A percentile compares a stretch with the other conserved stretches of the same genome.
Conservation (phyloP, 1,140 invertebrate genomes). For the Papilio machaon region DNA sequence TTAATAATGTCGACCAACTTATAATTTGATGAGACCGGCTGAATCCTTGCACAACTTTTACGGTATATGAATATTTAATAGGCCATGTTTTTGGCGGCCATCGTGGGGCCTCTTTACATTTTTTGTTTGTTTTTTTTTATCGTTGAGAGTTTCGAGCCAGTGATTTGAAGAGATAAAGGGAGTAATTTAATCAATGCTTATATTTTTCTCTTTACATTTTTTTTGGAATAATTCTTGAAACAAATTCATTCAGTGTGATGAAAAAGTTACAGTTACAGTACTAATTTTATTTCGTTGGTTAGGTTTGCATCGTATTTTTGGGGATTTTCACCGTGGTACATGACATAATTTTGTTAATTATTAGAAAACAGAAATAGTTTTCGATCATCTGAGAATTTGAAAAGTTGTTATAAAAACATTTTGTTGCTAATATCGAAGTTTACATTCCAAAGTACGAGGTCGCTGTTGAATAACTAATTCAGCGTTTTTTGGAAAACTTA, state of each 20-base stretch:
- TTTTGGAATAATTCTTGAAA: constrained; percentile 38
- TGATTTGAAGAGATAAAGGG: constrained; percentile 68
- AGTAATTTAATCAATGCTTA: constrained; percentile 63
- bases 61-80: constrained; percentile 67
- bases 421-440: neutral
- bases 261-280: no score
- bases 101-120: constrained; percentile 54
- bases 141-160: constrained; percentile 52
- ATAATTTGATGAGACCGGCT: constrained; percentile 66
- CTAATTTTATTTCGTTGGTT: neutral
- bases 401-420: neutral
- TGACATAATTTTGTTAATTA: no score
- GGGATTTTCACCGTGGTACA: no score
- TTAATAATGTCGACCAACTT: constrained; percentile 59
- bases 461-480: neutral
- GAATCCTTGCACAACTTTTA: constrained; percentile 62
- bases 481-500: neutral
- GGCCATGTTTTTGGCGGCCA: constrained; percentile 59
- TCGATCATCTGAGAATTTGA: no score
- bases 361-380: no score
- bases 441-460: neutral
- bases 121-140: constrained; percentile 60
- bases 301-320: no score
- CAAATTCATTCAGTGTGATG: neutral
- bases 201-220: constrained; percentile 45